Base-by-base conservation (phyloP, 2,113 vertebrate species). In the Syrrhaptes paradoxus region DNA sequence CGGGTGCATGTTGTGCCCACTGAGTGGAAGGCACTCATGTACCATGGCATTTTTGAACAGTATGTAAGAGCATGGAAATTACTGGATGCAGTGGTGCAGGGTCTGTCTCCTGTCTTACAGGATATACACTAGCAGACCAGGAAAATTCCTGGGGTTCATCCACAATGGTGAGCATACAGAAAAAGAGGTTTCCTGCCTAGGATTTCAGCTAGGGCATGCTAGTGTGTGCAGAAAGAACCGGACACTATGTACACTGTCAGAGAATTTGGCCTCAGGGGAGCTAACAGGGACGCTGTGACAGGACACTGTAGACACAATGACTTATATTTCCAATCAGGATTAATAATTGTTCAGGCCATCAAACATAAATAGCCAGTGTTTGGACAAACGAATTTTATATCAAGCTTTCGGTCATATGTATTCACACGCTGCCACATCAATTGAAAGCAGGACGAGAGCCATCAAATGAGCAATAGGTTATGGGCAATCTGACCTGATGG, bases 271-370 rank as follows among this genome's bases (percentile, higher is more conserved):
- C 93, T 89, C 86, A 6, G 91, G 94, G 93, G 83, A 95, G 68
- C 79, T 93, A 89, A 74, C 29, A 38, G 94, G 16, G 83, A 62
- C 92, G 67, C 79, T 93, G 68, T 90, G 86, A 90, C 88, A 96
- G 95, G 93, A 89, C 66, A 54, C 84, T 89, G 80, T 81, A 93
- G 84, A 92, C 80, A 97, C 86, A 95, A 93, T 90, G 86, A 93
- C 84, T 92, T 96, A 91, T 94, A 94, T 96, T 97, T 96, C 87
- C 90, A 96, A 96, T 95, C 93, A 97, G 90, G 95, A 95, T 95
- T 96, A 96, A 95, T 93, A 93, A 84, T 90, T 94, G 88, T 86
- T 88, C 95, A 78, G 88, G 83, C 90, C 96, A 96, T 97, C 96
- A 96, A 95, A 96, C 87, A 90, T 81, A 93, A 94, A 95, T 95